phyloP scores from a whole-genome alignment of 2,797 vertebrate genomes.

The Eulemur coronatus region DNA sequence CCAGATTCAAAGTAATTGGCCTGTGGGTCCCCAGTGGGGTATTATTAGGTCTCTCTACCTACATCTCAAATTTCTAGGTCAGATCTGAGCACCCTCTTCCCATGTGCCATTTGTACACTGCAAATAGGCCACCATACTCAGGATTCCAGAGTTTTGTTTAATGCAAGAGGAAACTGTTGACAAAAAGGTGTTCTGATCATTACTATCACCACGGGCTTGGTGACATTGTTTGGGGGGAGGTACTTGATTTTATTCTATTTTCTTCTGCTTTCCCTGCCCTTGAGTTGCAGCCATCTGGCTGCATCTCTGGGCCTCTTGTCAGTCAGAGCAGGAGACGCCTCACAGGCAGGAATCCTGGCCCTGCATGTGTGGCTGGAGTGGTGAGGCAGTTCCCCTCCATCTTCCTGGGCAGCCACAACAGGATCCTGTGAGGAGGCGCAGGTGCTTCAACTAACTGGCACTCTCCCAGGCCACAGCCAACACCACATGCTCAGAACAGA shows the following conservation, averaged over 20 bases:
- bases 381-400: conserved; percentile 62
- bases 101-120: conserved; percentile 39
- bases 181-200: conserved; percentile 28
- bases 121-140: conserved; percentile 55
- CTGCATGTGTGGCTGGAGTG: conserved; percentile 47
- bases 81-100: conserved; percentile 62
- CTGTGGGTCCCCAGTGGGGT: conserved; percentile 52
- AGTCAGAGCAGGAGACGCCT: conserved; percentile 66
- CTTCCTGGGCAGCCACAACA: conserved; percentile 64
- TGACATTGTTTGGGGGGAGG: not conserved
- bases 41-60: conserved; percentile 66
- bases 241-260: conserved; percentile 50
- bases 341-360: conserved; percentile 55
- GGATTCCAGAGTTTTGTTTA: conserved; percentile 50
- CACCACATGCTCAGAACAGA: conserved; percentile 75
- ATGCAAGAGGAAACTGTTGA: conserved; percentile 9
- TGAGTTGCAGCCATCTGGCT: conserved; percentile 63
- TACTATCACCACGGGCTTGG: not conserved
- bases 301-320: conserved; percentile 69
- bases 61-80: conserved; percentile 73
- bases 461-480: conserved; percentile 68
- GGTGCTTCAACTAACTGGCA: conserved; percentile 80
- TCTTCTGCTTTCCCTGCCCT: conserved; percentile 62
- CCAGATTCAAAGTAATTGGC: conserved; percentile 68
- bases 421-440: conserved; percentile 78